Conservation (phyloP, 2,113 vertebrate genomes). For the Sphaerodactylus townsendi region DNA sequence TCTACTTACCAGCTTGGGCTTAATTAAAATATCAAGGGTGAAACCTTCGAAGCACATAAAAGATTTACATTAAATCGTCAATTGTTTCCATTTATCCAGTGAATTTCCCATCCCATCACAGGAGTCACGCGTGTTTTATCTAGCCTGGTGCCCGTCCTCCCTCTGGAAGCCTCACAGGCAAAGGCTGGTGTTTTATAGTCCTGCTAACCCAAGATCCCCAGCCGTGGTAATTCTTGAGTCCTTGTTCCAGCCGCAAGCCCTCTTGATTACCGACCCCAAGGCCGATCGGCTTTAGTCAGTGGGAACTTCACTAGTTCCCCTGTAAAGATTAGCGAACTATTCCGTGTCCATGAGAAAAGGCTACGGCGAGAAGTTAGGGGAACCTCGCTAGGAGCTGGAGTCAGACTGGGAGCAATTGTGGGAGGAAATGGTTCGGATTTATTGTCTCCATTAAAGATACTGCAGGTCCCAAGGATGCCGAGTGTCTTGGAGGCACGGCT, state of each 20-base stretch:
- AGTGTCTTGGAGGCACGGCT: constrained; percentile 74
- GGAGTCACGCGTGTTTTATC: background rate
- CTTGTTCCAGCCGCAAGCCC: constrained; percentile 52
- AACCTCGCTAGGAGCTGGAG: constrained; percentile 59
- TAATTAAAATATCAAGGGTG: too few species aligned
- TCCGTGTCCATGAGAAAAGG: constrained; percentile 71
- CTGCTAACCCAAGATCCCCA: constrained; percentile 13
- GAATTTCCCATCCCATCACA: background rate
- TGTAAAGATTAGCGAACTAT: constrained; percentile 65
- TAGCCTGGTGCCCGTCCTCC: background rate
- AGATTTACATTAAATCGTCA: background rate
- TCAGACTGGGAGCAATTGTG: constrained; percentile 74
- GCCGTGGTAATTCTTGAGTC: constrained; percentile 50
- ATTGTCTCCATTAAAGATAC: constrained; percentile 77
- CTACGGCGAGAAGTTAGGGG: constrained; percentile 70
- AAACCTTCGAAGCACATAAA: too few species aligned
- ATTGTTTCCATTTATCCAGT: background rate
- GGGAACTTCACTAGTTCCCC: constrained; percentile 44
- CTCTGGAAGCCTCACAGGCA: background rate
- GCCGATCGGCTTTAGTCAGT: constrained; percentile 63
- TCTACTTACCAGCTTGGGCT: background rate
- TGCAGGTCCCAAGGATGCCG: constrained; percentile 76
- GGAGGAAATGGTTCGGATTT: constrained; percentile 78
- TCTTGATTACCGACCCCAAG: constrained; percentile 41
- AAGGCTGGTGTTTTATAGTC: constrained; percentile 41